A percentile compares a stretch with the other conserved stretches of the same genome.
phyloP scores from a whole-genome alignment of 2,797 vertebrate species.

The Sphenopsis melanotis region DNA sequence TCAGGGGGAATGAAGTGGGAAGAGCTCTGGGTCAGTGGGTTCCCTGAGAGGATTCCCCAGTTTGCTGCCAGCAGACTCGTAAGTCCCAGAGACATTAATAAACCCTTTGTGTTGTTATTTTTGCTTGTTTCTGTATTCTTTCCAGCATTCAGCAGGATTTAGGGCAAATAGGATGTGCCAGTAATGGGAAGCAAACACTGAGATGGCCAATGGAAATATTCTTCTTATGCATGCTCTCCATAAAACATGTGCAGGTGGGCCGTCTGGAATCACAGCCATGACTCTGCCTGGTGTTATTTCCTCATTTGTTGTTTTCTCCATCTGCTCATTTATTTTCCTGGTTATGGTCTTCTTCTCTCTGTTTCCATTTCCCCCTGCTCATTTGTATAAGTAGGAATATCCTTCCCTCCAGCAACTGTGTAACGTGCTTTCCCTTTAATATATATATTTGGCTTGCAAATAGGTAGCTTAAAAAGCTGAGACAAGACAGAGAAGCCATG shows the following conservation, averaged over 20 bases:
- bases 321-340: slow-evolving; percentile 64
- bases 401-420: slow-evolving; percentile 50
- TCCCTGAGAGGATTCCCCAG: background rate
- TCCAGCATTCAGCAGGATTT: background rate
- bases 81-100: background rate
- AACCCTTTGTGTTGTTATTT: slow-evolving; percentile 18
- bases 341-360: slow-evolving; percentile 40
- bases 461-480: slow-evolving; percentile 44
- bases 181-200: slow-evolving; percentile 20
- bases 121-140: slow-evolving; percentile 8
- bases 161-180: slow-evolving; percentile 23
- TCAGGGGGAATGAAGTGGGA: background rate
- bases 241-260: slow-evolving; percentile 57
- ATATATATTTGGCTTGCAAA: slow-evolving; percentile 66
- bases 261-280: slow-evolving; percentile 61
- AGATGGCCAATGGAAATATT: slow-evolving; percentile 31
- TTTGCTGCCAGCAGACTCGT: background rate
- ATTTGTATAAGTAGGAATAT: slow-evolving; percentile 60
- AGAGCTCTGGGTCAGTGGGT: background rate
- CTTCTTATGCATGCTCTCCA: slow-evolving; percentile 16
- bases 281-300: slow-evolving; percentile 61
- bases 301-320: slow-evolving; percentile 56
- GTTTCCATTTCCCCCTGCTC: slow-evolving; percentile 40
- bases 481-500: slow-evolving; percentile 1
- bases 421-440: slow-evolving; percentile 59